These are phyloP conservation scores for Lypha dubia DNA, from an alignment of 2,888 invertebrate genomes.

Conservation along the genomic window DNA sequence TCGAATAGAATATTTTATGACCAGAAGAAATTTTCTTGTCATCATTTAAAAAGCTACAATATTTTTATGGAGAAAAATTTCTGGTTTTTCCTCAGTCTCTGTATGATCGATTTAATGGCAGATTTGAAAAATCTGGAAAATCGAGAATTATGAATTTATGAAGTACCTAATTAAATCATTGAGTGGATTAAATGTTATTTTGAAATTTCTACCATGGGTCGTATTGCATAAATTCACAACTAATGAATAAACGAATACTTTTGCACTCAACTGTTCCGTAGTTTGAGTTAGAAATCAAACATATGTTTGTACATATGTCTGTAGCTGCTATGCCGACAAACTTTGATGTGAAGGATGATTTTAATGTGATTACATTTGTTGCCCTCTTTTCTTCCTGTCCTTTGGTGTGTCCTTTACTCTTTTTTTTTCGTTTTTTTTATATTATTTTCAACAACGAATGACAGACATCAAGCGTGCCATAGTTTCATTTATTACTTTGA, in stretches of 20 bases:
- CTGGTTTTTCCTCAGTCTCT: too few relatives aligned
- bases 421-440: neutral
- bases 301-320: neutral
- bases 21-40: too few relatives aligned
- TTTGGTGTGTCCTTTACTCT: neutral
- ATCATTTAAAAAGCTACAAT: too few relatives aligned
- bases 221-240: neutral
- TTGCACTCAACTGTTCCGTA: neutral
- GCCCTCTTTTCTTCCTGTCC: neutral
- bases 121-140: too few relatives aligned
- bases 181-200: too few relatives aligned
- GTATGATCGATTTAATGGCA: too few relatives aligned
- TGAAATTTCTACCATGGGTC: too few relatives aligned
- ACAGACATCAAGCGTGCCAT: constrained; percentile 13
- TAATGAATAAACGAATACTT: neutral
- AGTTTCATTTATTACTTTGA: constrained; percentile 22
- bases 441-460: too few relatives aligned
- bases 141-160: too few relatives aligned
- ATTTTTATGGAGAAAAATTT: too few relatives aligned
- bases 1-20: too few relatives aligned
- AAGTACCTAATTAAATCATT: too few relatives aligned
- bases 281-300: neutral
- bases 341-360: constrained; percentile 40
- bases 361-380: constrained; percentile 28
- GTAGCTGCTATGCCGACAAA: neutral